Evolutionary conservation across 2,113 vertebrate genomes (phyloP), one percentile per base, ranked within the genome.

Genomic region (Protomyctophum bolini): DNA sequence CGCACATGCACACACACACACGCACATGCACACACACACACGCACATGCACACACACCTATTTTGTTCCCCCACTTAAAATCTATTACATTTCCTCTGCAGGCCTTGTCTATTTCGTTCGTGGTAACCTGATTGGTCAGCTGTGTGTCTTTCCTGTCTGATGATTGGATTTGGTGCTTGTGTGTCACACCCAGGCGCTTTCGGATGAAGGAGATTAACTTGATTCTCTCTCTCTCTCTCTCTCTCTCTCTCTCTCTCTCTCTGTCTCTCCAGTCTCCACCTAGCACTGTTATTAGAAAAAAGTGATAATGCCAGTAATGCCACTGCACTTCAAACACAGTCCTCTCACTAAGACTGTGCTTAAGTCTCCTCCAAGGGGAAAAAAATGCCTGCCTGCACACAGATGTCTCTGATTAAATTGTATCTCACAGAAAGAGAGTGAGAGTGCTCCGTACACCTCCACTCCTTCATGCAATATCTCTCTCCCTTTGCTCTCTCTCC

Each of bases 371-470:
- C 91, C 83, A 92, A 88, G 55, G 93, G 33, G 33, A 41, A 92
- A 93, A 93, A 94, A 94, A 94, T 94, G 90, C 94, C 93, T 93
- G 94, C 93, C 93, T 95, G 92, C 77, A 91, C 95, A 94, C 97
- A 98, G 97, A 98, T 98, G 97, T 96, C 96, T 97, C 94, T 91
- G 96, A 98, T 98, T 97, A 97, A 97, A 97, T 96, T 96, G 95
- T 96, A 95, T 95, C 95, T 95, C 93, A 80, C 89, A 90, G 92
- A 93, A 92, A 77, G 75, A 79, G 75, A 73, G 11, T 14, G 73
- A 79, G 83, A 82, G 85, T 72, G 74, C 74, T 93, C 91, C 93
- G 94, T 90, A 88, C 93, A 92, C 93, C 75, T 8, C 29, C 33
- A 9, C 12, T 6, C 6, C 29, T 10, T 28, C 48, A n/a, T 29